Evolutionary conservation across 2,888 invertebrate genomes (phyloP).

Genomic region (Cataglyphis cursor): DNA sequence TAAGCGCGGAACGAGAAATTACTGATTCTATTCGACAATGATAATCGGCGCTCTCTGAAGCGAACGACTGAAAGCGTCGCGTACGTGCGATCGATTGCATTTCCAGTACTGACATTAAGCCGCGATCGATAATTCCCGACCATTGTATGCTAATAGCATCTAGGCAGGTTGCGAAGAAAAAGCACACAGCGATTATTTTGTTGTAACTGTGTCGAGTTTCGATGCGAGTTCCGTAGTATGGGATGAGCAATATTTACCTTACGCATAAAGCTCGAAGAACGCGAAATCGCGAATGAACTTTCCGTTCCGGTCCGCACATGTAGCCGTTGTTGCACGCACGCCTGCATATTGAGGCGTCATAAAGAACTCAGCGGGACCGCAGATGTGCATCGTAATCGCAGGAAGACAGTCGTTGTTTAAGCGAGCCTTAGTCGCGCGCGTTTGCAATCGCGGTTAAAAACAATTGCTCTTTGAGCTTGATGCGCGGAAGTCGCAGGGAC

Average conservation of each 20-base stretch:
- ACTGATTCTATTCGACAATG: neutral
- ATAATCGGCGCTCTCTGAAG: neutral
- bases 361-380: constrained; percentile 63
- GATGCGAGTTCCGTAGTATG: neutral
- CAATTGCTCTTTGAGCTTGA: constrained; percentile 64
- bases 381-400: constrained; percentile 70
- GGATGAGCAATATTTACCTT: constrained; percentile 36
- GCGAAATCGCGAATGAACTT: constrained; percentile 30
- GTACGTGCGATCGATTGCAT: neutral
- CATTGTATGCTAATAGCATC: constrained; percentile 30
- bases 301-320: constrained; percentile 46
- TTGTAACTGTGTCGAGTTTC: neutral
- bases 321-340: constrained; percentile 53
- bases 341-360: constrained; percentile 45
- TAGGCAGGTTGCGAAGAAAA: neutral
- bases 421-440: constrained; percentile 32
- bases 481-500: constrained; percentile 35
- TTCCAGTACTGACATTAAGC: constrained; percentile 4
- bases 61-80: neutral
- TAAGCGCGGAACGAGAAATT: neutral
- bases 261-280: constrained; percentile 40
- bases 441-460: constrained; percentile 63
- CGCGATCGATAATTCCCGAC: constrained; percentile 10
- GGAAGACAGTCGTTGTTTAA: constrained; percentile 69
- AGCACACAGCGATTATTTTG: constrained; percentile 34